Evolutionary conservation across 2,797 vertebrate genomes (phyloP).

Genomic region (Cynodonichthys magdalenae): DNA sequence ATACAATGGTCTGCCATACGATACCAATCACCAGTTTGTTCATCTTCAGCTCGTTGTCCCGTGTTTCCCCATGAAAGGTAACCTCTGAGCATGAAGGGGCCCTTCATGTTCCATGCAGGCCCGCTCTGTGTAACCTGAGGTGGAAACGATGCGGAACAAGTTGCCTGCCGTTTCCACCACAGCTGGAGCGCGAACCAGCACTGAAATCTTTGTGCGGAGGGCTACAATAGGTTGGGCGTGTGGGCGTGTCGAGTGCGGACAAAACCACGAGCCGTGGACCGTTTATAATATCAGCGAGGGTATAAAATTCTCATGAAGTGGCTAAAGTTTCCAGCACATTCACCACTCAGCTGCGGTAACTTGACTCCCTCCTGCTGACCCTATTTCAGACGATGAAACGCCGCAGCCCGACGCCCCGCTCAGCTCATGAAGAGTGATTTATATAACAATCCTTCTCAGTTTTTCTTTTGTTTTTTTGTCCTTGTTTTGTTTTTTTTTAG

Average conservation of each 20-base stretch:
- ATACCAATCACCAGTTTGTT: conserved; percentile 21
- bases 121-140: conserved; percentile 58
- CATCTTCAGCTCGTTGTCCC: conserved; percentile 4
- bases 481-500: conserved; percentile 31
- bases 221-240: conserved; percentile 37
- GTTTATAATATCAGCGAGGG: conserved; percentile 59
- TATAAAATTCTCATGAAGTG: conserved; percentile 74
- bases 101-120: conserved; percentile 49
- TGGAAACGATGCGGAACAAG: conserved; percentile 46
- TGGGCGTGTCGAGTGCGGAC: conserved; percentile 54
- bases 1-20: too few relatives aligned
- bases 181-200: conserved; percentile 7
- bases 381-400: conserved; percentile 66
- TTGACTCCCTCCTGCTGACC: conserved; percentile 61
- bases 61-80: conserved; percentile 3
- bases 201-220: conserved; percentile 29
- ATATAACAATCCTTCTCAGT: conserved; percentile 70
- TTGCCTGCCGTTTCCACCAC: conserved; percentile 35
- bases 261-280: conserved; percentile 34
- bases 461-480: conserved; percentile 22
- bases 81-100: conserved; percentile 33
- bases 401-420: conserved; percentile 34
- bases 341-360: conserved; percentile 60
- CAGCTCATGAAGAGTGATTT: conserved; percentile 64
- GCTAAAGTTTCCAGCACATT: conserved; percentile 64